Evolutionary conservation across 2,113 vertebrate genomes (phyloP).

Genomic region (Cyprinodon brontotheroides): DNA sequence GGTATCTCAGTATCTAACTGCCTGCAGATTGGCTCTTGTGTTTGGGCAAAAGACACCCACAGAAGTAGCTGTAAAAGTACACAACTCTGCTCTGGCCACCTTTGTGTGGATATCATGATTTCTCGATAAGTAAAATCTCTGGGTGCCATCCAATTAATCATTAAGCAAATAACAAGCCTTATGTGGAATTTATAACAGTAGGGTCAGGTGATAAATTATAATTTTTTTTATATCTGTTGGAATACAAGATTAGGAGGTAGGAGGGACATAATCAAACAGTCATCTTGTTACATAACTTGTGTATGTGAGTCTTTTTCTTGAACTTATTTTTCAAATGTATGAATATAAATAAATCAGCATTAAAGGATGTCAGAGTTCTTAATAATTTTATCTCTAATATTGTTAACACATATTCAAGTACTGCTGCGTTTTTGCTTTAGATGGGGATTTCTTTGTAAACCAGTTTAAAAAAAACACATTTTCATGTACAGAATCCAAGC

Average conservation of each 20-base stretch:
- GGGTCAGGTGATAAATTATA: neutral
- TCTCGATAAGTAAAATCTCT: neutral
- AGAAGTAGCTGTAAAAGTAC: conserved; percentile 58
- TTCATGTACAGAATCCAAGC: no score
- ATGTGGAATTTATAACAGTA: conserved; percentile 42
- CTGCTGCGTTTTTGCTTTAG: no score
- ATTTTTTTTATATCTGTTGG: neutral
- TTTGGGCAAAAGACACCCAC: conserved; percentile 38
- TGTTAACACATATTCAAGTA: no score
- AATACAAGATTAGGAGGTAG: neutral
- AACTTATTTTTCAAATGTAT: no score
- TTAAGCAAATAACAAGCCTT: neutral
- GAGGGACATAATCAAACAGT: neutral
- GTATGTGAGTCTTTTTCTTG: neutral
- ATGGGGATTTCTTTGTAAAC: no score
- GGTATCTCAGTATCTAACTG: conserved; percentile 54
- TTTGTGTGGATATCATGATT: conserved; percentile 46
- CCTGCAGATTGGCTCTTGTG: conserved; percentile 52
- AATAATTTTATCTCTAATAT: no score
- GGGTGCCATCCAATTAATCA: neutral
- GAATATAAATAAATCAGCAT: no score
- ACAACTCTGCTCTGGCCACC: conserved; percentile 57
- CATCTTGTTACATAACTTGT: neutral
- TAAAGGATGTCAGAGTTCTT: no score
- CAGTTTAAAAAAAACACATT: no score